Evolutionary conservation across 2,888 invertebrate genomes (phyloP), one percentile per base, ranked within the genome.

Genomic region (Archips xylosteana): DNA sequence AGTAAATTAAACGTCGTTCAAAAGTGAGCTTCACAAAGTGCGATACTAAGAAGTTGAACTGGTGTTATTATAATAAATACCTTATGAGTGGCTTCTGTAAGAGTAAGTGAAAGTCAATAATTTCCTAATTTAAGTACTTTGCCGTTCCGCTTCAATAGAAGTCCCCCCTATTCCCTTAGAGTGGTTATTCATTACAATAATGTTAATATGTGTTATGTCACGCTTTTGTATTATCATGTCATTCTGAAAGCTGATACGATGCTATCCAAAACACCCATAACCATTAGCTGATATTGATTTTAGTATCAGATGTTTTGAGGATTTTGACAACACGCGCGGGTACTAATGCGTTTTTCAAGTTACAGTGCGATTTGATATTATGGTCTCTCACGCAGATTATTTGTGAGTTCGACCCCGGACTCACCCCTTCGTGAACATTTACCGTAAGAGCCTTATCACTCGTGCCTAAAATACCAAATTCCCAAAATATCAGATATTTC

Each of bases 281-380:
- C 60, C 62, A 57, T 73, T 68, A 68, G 12, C 47, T n/a, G 68
- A 73, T 73, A 73, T 73, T 73, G 63, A 57, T 73, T 67, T 73
- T 49, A 8, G 36, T 45, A 36, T 34, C 3, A 57, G 23, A 8
- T 54, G 2, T 54, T 54, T 54, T 54, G n/a, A 54, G 51, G 51
- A 51, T 5, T 51, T 51, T 15, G 49, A 51, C 54, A n/a, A 54
- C 23, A 9, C 54, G 8, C 5, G 5, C 36, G 5, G 23, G 23
- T 23, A 23, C 23, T 23, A 23, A 23, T 23, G 23, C 23, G 23
- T 23, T 23, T 23, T 23, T 23, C 23, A 23, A 23, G 23, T 23
- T 23, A 23, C 23, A 23, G 23, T 23, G 23, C 23, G 23, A 1
- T 23, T 23, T 23, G 23, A 23, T 23, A 23, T 23, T 1, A 23